Base-by-base conservation (phyloP, 2,888 invertebrate genomes). In the Rhogogaster chlorosoma region DNA sequence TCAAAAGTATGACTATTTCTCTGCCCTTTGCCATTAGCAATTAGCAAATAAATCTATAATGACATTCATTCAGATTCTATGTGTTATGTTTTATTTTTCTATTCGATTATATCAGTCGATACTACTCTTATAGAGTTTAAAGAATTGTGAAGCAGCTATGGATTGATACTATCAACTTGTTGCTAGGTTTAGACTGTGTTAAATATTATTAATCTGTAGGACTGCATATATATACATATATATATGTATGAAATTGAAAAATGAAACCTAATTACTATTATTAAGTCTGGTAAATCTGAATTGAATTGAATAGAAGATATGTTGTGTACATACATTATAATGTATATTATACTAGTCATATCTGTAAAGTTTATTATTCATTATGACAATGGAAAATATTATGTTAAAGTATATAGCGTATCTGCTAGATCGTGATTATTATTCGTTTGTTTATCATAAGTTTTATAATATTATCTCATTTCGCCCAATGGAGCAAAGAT, bases 281-380 rank as follows among this genome's bases (percentile, higher is more conserved):
- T 10, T 61, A 61, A 61, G 12, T 61, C 26, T 61, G 26, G 4
- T 26, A 26, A 26, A 61, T 61, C 26, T 26, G 61, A 61, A 26
- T 61, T 12, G 61, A 61, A 26, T 61, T 26, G 26, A 61, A 70
- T 18, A 36, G 36, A 6, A 36, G 36, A 70, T 42, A 73, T 73
- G 29, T 42, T 22, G 15, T 73, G 71, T 73, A 42, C 71, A 70
- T 70, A 70, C 32, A 61, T 61, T 70, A 36, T 70, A 70, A 70
- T 36, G 36, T 70, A 70, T 70, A 70, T 18, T 32, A 32, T 73
- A 73, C 71, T 73, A 73, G 71, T 73, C 71, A 73, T 73, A 42
- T 73, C 71, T 36, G 42, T 73, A 38, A 73, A 7, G 22, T 73
- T 73, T 73, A 38, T 36, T 4, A 70, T 36, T 70, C 6, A 26